These are phyloP conservation scores for Sipha flava DNA, from an alignment of 1,140 invertebrate species.

Conservation along the genomic window DNA sequence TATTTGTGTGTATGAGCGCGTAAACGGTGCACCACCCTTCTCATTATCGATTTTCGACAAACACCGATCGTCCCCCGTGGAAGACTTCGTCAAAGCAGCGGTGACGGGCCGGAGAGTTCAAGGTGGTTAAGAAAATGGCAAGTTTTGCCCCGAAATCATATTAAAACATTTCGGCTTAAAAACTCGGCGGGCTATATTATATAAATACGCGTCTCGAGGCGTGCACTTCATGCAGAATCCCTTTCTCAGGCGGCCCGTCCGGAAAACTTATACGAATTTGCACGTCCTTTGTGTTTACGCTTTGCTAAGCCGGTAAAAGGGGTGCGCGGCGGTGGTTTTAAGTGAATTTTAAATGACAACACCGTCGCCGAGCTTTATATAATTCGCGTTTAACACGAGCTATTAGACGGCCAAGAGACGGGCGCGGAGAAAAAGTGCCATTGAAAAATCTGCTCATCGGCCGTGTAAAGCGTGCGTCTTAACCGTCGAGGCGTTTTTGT, in stretches of 20 bases:
- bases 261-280: slow-evolving; percentile 6
- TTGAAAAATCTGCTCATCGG: neutral
- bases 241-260: neutral
- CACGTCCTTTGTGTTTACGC: slow-evolving; percentile 28
- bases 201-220: neutral
- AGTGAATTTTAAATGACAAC: slow-evolving; percentile 33
- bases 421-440: neutral
- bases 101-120: neutral
- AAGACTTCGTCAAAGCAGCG: neutral
- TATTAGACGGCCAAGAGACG: slow-evolving; percentile 1
- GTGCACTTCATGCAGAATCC: neutral
- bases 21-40: neutral
- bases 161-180: slow-evolving; percentile 25
- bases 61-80: neutral
- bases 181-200: neutral
- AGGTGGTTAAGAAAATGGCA: slow-evolving; percentile 5
- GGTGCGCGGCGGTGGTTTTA: slow-evolving; percentile 16
- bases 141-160: slow-evolving; percentile 16
- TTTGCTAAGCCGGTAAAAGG: slow-evolving; percentile 29
- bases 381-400: slow-evolving; percentile 29
- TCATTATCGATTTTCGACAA: neutral
- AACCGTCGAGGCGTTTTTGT: neutral
- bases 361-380: neutral
- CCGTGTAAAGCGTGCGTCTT: neutral
- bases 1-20: neutral